Conservation (phyloP, 2,888 invertebrate genomes). For the Callyntrura sp. region DNA sequence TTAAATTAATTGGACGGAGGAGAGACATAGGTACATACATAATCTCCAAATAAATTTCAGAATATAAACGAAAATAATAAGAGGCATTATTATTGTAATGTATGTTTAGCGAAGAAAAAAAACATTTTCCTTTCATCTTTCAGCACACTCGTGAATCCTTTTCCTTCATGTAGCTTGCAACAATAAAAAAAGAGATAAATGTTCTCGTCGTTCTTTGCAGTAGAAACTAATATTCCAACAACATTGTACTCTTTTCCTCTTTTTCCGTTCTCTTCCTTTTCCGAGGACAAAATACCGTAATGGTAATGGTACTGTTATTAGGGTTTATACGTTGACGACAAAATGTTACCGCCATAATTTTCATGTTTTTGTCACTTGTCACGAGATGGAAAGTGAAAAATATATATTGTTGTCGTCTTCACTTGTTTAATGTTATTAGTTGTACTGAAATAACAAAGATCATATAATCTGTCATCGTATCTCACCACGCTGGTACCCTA, state of each 20-base stretch:
- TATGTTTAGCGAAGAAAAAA: not conserved
- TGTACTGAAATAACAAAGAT: not conserved
- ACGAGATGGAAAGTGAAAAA: conserved; percentile 38
- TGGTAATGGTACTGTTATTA: too few relatives aligned
- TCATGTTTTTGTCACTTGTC: conserved; percentile 21
- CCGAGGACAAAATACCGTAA: not conserved
- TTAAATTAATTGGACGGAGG: conserved; percentile 24
- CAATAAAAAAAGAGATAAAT: conserved; percentile 9
- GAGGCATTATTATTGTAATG: not conserved
- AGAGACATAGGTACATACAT: too few relatives aligned
- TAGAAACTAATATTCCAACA: not conserved
- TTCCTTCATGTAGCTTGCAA: not conserved
- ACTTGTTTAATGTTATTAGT: conserved; percentile 2
- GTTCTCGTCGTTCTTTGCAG: not conserved
- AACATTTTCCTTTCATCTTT: conserved; percentile 31
- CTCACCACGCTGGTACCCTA: not conserved
- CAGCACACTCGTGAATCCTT: not conserved
- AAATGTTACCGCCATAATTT: not conserved
- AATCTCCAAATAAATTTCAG: conserved; percentile 5
- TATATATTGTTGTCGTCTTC: conserved; percentile 5
- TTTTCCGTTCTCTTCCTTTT: not conserved
- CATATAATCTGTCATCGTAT: conserved; percentile 16
- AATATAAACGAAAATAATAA: not conserved
- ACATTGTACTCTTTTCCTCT: not conserved
- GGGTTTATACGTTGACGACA: not conserved